Evolutionary conservation across 2,888 invertebrate species (phyloP), one percentile per base, ranked within the genome.

Genomic region (Campoplex capitator): DNA sequence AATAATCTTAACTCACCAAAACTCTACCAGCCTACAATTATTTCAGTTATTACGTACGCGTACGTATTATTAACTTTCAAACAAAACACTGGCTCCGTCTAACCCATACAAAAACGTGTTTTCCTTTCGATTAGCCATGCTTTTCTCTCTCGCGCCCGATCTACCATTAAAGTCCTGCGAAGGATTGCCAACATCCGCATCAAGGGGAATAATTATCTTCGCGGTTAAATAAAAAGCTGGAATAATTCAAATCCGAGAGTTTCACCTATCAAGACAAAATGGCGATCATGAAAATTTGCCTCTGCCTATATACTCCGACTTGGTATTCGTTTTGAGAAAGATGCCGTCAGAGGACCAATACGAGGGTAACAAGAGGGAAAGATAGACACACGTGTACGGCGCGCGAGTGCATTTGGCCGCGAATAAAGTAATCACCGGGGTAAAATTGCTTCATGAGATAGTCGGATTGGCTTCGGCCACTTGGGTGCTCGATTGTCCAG

Each of bases 401-500:
- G 23, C 23, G 23, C 38, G 38, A 6, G 75, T 71, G 86, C 84
- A 85, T 85, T 87, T 84, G 87, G 89, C 87, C 89, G 88, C 91
- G 91, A 93, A 92, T 91, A 91, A 93, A 93, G 93, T 94, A 93
- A 93, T 93, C 93, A 93, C 89, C 89, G 90, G 91, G 90, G 89
- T 91, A 92, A 93, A 94, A 94, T 94, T 94, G 94, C 91, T 93
- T 91, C 92, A 93, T 91, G 93, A 93, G 93, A 92, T 92, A 92
- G 93, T 92, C 92, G 91, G 92, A 93, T 93, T 92, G 93, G 91
- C 91, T 91, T 90, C 87, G 92, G 92, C 91, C 93, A 93, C 93
- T 94, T 93, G 93, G 92, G 82, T 92, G 92, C 93, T 92, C 94
- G 93, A 94, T 94, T 94, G 93, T 93, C 93, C 94, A 93, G 93